phyloP scores from a whole-genome alignment of 2,113 vertebrate species.

The Gadus macrocephalus region DNA sequence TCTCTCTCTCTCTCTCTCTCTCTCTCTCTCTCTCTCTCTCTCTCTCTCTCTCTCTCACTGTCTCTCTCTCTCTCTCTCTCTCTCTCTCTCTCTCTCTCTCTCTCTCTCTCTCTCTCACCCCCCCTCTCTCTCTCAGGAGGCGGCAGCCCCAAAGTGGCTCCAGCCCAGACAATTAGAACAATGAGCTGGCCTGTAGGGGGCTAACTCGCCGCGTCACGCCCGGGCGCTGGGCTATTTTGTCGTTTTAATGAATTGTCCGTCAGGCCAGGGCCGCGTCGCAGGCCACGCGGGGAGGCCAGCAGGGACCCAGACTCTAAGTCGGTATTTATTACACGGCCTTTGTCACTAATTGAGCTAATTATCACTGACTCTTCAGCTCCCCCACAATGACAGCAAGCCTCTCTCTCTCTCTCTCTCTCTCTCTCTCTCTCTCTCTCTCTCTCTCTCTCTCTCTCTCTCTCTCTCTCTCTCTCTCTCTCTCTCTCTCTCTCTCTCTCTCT shows the following conservation, averaged over 20 bases:
- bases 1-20: neutral
- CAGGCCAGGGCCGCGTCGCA: constrained; percentile 90
- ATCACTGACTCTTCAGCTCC: constrained; percentile 98
- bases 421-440: constrained; percentile 60
- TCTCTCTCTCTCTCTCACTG: neutral
- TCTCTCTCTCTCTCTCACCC: constrained; percentile 46
- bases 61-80: neutral
- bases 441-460: constrained; percentile 42
- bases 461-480: constrained; percentile 34
- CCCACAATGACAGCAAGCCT: constrained; percentile 87
- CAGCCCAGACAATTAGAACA: constrained; percentile 88
- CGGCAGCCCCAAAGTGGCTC: constrained; percentile 80
- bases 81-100: constrained; percentile 5
- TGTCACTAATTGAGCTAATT: constrained; percentile 99
- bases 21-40: constrained; percentile 50
- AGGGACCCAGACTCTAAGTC: constrained; percentile 99
- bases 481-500: constrained; percentile 24
- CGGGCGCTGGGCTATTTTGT: constrained; percentile 96
- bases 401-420: constrained; percentile 56
- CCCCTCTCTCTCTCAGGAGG: constrained; percentile 54
- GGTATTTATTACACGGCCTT: constrained; percentile 99
- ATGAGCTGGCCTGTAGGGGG: constrained; percentile 89
- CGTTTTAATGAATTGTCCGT: constrained; percentile 99
- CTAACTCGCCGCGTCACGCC: constrained; percentile 99
- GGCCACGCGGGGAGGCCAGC: constrained; percentile 92